Base-by-base conservation (phyloP, 1,140 invertebrate genomes). In the Drosophila yakuba region DNA sequence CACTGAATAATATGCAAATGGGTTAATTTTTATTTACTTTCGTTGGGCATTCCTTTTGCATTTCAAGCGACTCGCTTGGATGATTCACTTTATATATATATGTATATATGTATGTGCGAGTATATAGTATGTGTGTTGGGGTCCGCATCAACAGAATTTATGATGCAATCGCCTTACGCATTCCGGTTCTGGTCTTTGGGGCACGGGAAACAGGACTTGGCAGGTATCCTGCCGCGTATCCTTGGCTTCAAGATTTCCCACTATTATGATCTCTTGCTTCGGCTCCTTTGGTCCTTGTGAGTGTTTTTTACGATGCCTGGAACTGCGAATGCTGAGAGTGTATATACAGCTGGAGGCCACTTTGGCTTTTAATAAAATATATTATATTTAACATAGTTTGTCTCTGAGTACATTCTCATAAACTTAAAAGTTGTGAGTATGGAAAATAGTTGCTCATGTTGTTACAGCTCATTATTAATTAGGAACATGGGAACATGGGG, bases 1-100 rank as follows among this genome's bases (percentile, higher is more conserved):
- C 41, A 67, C 71, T 88, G 63, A 83, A 51, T 64, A 86, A 88
- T 83, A 83, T 88, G 83, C 79, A 86, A 86, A 86, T 86, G 81
- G 78, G 79, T 83, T 88, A 88, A 88, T 86, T 86, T 82, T 82
- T 85, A 85, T 85, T 85, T 85, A 67, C 79, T 83, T 73, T 88
- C 25, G 48, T 66, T 73, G 59, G 48, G 50, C 66, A 50, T 67
- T n/a, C 71, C 47, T 52, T 59, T 39, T 32, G 23, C 58, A 62
- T 78, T 77, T 56, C 23, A 52, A 36, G 59, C 43, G 72, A 20
- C 69, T 36, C 51, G 23, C 10, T 15, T 11, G 60, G 43, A 69
- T 82, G 80, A 83, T 82, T 82, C 80, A 82, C 72, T 77, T 52
- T 75, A 67, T 75, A 62, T 10, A 32, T 32, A 1, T 7, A 32